phyloP scores from a whole-genome alignment of 2,797 vertebrate species.

The Leucoraja ocellata region DNA sequence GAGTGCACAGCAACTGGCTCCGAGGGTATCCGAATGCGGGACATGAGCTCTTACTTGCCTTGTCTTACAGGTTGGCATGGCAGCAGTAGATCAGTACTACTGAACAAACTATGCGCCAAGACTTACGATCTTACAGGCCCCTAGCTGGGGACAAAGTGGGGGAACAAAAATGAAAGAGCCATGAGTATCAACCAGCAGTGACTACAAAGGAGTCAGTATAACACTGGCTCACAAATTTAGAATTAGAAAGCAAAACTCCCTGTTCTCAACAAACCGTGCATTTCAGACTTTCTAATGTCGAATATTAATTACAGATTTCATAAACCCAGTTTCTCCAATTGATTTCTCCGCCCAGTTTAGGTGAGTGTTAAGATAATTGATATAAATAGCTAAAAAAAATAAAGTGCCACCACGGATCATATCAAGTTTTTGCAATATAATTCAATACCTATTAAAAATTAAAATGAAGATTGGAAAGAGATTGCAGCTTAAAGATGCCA shows the following conservation, averaged over 20 bases:
- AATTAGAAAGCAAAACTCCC: conserved; percentile 37
- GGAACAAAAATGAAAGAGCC: conserved; percentile 69
- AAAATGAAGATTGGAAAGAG: neutral
- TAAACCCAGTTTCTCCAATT: conserved; percentile 32
- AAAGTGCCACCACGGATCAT: conserved; percentile 20
- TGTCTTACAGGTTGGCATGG: conserved; percentile 72
- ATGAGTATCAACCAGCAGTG: conserved; percentile 65
- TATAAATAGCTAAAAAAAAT: conserved; percentile 24
- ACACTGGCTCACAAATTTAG: conserved; percentile 38
- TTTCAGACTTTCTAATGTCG: conserved; percentile 32
- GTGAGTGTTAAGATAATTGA: conserved; percentile 34
- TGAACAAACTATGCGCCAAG: conserved; percentile 73
- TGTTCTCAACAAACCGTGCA: conserved; percentile 38
- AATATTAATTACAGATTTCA: conserved; percentile 34
- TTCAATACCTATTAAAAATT: neutral
- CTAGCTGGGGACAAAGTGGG: conserved; percentile 73
- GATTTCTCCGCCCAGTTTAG: neutral
- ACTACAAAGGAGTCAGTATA: conserved; percentile 50
- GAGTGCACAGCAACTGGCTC: conserved; percentile 46
- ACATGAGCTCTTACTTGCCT: conserved; percentile 71
- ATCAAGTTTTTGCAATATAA: conserved; percentile 29
- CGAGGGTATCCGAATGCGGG: conserved; percentile 61
- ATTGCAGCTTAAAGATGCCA: neutral
- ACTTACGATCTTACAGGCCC: conserved; percentile 73
- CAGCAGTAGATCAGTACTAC: conserved; percentile 70